Conservation (phyloP, 2,797 vertebrate species). For the Austrolebias charrua region DNA sequence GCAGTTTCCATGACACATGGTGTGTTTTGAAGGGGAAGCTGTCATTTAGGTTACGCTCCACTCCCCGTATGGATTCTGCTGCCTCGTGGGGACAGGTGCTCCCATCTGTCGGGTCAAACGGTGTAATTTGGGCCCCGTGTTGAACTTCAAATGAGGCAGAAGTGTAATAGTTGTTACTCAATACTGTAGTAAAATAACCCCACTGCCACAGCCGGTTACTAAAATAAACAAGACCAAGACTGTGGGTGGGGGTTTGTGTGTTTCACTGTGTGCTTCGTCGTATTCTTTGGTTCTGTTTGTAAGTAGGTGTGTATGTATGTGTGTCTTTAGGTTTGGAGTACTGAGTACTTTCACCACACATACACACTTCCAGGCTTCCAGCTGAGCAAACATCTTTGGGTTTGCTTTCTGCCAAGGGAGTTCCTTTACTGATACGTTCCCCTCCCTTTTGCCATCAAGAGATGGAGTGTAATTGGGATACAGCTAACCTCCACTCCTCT, state of each 20-base stretch:
- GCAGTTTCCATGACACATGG: slow-evolving; percentile 24
- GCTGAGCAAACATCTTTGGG: slow-evolving; percentile 82
- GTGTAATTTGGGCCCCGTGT: slow-evolving; percentile 49
- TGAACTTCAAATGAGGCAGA: slow-evolving; percentile 71
- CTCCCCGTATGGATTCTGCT: slow-evolving; percentile 30
- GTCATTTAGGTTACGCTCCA: slow-evolving; percentile 53
- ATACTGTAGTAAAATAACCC: slow-evolving; percentile 78
- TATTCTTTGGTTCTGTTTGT: slow-evolving; percentile 37
- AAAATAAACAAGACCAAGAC: slow-evolving; percentile 76
- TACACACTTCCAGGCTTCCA: slow-evolving; percentile 66
- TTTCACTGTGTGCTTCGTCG: slow-evolving; percentile 50
- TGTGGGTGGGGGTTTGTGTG: slow-evolving; percentile 56
- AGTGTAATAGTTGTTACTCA: slow-evolving; percentile 77
- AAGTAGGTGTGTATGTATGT: slow-evolving; percentile 48
- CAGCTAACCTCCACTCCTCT: slow-evolving; percentile 23
- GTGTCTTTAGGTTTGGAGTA: slow-evolving; percentile 31
- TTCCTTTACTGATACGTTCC: slow-evolving; percentile 58
- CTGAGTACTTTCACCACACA: slow-evolving; percentile 39
- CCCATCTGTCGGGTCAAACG: slow-evolving; percentile 46
- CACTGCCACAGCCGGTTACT: slow-evolving; percentile 77
- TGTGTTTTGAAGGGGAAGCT: slow-evolving; percentile 59
- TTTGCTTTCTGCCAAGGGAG: slow-evolving; percentile 64
- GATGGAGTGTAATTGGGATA: slow-evolving; percentile 65
- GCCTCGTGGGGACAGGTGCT: slow-evolving; percentile 56
- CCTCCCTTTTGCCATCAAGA: slow-evolving; percentile 53